A percentile compares a stretch with the other conserved stretches of the same genome.
phyloP scores from a whole-genome alignment of 92 coral and sea anemone species.

The Micromussa lordhowensis region DNA sequence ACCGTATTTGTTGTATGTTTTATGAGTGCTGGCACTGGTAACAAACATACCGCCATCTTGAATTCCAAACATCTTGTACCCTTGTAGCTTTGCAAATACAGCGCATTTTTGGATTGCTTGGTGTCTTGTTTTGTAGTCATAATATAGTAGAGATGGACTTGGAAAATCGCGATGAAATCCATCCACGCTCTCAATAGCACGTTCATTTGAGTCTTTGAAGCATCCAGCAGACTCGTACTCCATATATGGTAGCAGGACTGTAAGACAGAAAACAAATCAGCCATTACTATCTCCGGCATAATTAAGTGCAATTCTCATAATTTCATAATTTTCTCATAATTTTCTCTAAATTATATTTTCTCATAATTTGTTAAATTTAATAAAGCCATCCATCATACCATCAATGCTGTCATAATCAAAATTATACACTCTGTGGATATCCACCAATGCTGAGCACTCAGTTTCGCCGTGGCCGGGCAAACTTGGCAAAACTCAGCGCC shows the following conservation, averaged over 20 bases:
- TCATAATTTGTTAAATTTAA: too few relatives aligned
- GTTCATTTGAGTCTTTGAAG: neutral
- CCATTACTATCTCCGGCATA: neutral
- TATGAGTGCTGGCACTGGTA: constrained; percentile 14
- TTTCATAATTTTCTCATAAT: too few relatives aligned
- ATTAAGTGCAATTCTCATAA: too few relatives aligned
- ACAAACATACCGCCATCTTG: constrained; percentile 36
- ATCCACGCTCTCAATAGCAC: neutral
- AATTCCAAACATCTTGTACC: constrained; percentile 37
- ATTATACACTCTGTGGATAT: neutral
- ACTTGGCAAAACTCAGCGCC: neutral
- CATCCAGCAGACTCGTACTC: constrained; percentile 1
- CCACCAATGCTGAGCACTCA: neutral
- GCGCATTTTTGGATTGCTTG: constrained; percentile 2
- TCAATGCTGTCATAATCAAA: too few relatives aligned
- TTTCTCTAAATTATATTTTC: too few relatives aligned
- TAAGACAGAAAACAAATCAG: neutral
- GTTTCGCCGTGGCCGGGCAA: neutral
- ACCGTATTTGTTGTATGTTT: constrained; percentile 33
- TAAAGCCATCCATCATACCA: too few relatives aligned
- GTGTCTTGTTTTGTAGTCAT: neutral
- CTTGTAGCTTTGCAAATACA: constrained; percentile 15
- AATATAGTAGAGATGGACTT: neutral
- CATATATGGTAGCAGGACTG: neutral
- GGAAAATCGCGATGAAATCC: neutral